Base-by-base conservation (phyloP, 37 sponge, comb jelly and placozoan genomes). In the Crambe crambe region DNA sequence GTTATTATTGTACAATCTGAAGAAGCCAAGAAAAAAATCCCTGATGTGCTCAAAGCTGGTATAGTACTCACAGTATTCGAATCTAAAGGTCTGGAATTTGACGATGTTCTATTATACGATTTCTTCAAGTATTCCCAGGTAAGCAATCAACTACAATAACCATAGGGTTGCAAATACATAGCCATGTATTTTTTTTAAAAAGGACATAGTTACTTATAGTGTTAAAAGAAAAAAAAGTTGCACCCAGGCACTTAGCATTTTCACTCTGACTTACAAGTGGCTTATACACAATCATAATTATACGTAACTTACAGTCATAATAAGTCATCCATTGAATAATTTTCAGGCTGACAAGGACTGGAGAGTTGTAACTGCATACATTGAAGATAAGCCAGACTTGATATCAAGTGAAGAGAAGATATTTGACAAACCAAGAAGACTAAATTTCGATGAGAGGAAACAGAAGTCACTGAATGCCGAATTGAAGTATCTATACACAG, bases 71-170 rank as follows among this genome's bases (percentile, higher is more conserved):
- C 90, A 25, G 77, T 89, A 10, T 93, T 93, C 77, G 94, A 93
- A 71, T 77, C 94, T 23, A 93, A 93, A 64, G 94, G 94, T 35
- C 47, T 93, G 22, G 94, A 93, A 74, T 93, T 93, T 71, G 86
- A 93, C 75, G 94, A 93, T 83, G 94, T 93, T 4, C 77, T 93
- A 1, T 87, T 93, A n/a, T 93, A 93, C 67, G 83, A 93, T 59
- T 93, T 93, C 69, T 93, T 93, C 64, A 63, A 58, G 25, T 90
- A 93, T 80, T 93, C 94, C 43, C 77, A 86, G 65, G 94, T 93
- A 78, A 59, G 76, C 2, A 21, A 60, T 51, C n/a, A n/a, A n/a
- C n/a, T n/a, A n/a, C n/a, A n/a, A n/a, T n/a, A n/a, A n/a, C n/a
- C n/a, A n/a, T n/a, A n/a, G n/a, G n/a, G n/a, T n/a, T n/a, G n/a